Percentiles rank a stretch among this genome's conserved stretches.
Conservation (phyloP, 2,113 vertebrate genomes). For the Spea bombifrons region DNA sequence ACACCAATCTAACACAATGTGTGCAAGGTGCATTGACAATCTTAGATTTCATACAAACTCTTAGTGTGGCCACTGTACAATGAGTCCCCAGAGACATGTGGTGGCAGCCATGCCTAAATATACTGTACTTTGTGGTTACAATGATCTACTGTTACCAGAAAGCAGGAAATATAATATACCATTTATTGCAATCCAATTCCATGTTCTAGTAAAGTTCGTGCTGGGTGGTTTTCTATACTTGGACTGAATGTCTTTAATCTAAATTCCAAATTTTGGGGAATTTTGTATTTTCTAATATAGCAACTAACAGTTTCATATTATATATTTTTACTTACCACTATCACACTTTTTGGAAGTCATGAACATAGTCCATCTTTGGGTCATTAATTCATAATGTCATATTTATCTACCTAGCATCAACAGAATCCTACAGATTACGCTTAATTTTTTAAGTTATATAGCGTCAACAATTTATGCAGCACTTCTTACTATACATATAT, state of each 20-base stretch:
- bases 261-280: not conserved
- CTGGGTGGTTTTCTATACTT: constrained; percentile 10
- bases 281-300: not conserved
- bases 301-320: not conserved
- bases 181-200: constrained; percentile 22
- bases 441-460: too few species aligned
- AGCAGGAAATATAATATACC: constrained; percentile 25
- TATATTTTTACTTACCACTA: not conserved
- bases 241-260: not conserved
- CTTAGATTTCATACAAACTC: not conserved
- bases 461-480: too few species aligned
- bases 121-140: constrained; percentile 6
- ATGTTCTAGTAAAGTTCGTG: constrained; percentile 21
- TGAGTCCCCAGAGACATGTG: not conserved
- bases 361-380: not conserved
- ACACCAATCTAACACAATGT: not conserved
- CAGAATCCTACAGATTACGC: too few species aligned
- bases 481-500: too few species aligned
- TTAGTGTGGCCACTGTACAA: not conserved
- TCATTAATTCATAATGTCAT: too few species aligned
- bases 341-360: not conserved
- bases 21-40: not conserved
- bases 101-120: not conserved
- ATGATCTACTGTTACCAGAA: constrained; percentile 14
- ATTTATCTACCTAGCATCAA: too few species aligned